A percentile compares a stretch with the other conserved stretches of the same genome.
These are phyloP conservation scores for Labeo rohita DNA, from an alignment of 2,113 vertebrate species.

Conservation along the genomic window DNA sequence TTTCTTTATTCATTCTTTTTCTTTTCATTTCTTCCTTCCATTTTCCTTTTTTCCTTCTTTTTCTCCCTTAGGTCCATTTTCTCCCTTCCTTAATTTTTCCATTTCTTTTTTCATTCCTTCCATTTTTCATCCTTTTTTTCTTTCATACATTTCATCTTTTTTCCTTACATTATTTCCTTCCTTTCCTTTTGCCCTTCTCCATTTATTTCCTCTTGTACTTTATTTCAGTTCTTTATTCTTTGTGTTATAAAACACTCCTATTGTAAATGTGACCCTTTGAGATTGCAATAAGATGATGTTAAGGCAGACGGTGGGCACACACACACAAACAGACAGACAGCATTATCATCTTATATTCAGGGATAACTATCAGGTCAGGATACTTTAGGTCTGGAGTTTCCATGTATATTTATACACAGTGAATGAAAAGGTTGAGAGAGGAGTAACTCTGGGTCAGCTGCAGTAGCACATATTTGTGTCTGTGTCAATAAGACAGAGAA, in stretches of 20 bases:
- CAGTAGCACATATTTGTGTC: conserved; percentile 22
- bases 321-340: background rate
- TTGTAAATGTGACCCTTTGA: background rate
- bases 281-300: background rate
- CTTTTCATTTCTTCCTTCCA: background rate
- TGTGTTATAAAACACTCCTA: background rate
- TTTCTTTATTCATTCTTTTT: background rate
- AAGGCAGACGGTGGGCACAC: background rate
- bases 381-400: conserved; percentile 2
- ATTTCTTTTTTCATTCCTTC: too few relatives aligned
- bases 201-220: background rate
- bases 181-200: background rate
- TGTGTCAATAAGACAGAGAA: conserved; percentile 8
- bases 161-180: background rate
- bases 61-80: background rate
- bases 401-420: background rate
- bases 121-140: background rate
- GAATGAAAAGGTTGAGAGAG: conserved; percentile 11
- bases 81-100: background rate
- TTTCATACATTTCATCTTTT: background rate
- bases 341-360: background rate
- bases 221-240: background rate
- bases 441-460: conserved; percentile 17
- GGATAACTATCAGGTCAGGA: conserved; percentile 5
- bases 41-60: background rate